phyloP scores from a whole-genome alignment of 2,888 invertebrate genomes.

The Lymantria monacha region DNA sequence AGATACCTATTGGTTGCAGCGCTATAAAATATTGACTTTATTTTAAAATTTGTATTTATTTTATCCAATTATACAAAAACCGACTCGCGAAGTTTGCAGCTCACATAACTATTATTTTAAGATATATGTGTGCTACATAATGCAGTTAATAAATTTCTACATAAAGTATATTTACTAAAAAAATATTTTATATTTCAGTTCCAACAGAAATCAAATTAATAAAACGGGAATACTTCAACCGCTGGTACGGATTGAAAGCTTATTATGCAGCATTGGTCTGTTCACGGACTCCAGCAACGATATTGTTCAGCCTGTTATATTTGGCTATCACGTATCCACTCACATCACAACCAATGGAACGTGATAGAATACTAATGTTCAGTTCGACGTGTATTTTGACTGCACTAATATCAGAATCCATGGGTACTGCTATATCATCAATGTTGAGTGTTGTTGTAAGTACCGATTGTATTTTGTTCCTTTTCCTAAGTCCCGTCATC shows the following conservation, averaged over 20 bases:
- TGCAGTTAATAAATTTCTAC: too few species aligned
- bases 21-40: too few species aligned
- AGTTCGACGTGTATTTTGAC: constrained; percentile 86
- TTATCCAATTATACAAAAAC: too few species aligned
- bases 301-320: constrained; percentile 86
- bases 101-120: too few species aligned
- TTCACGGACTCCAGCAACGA: constrained; percentile 87
- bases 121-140: too few species aligned
- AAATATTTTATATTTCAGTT: constrained; percentile 78
- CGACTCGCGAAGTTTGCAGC: too few species aligned
- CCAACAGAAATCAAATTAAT: constrained; percentile 89
- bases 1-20: too few species aligned
- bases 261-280: constrained; percentile 89
- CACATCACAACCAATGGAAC: constrained; percentile 89
- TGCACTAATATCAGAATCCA: constrained; percentile 89
- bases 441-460: constrained; percentile 89
- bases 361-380: constrained; percentile 85
- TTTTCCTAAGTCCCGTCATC: too few species aligned
- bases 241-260: constrained; percentile 91
- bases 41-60: too few species aligned
- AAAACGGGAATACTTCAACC: constrained; percentile 92
- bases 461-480: constrained; percentile 32
- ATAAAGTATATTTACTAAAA: neutral
- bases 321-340: constrained; percentile 87
- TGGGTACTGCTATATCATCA: constrained; percentile 89